Conservation (phyloP, 2,113 vertebrate genomes). For the Pterophyllum scalare region DNA sequence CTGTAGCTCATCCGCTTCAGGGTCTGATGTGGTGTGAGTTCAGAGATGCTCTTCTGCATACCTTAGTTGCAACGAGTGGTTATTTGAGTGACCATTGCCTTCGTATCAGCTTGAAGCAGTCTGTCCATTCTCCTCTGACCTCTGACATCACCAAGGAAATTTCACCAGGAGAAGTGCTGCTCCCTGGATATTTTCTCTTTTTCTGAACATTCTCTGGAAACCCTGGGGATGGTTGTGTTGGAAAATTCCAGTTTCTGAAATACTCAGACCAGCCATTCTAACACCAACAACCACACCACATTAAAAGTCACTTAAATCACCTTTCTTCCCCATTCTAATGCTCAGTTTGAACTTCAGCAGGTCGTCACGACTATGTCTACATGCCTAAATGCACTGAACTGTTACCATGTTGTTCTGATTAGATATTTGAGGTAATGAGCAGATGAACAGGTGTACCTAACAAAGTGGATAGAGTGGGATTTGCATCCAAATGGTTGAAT, state of each 20-base stretch:
- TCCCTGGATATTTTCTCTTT: not conserved
- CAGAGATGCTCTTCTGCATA: not conserved
- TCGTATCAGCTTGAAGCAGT: not conserved
- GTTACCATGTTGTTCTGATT: not conserved
- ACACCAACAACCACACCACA: not conserved
- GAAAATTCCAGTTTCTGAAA: not conserved
- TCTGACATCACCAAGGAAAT: not conserved
- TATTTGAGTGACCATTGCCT: not conserved
- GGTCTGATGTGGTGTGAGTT: not conserved
- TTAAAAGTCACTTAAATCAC: rapidly evolving
- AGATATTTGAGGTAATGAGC: not conserved
- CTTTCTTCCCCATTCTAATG: not conserved
- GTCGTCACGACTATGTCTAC: too few relatives aligned
- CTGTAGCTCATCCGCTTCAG: not conserved
- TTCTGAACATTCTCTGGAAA: not conserved
- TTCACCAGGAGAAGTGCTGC: not conserved
- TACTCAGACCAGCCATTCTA: not conserved
- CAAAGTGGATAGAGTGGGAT: not conserved
- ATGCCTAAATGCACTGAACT: not conserved
- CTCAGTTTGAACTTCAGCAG: not conserved
- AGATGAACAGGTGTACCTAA: not conserved
- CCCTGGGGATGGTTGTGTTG: not conserved
- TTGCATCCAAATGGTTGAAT: not conserved
- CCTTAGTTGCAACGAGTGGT: not conserved
- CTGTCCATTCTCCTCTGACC: not conserved